Evolutionary conservation across 2,888 invertebrate species (phyloP), one percentile per base, ranked within the genome.

Genomic region (Oeneis ivallda): DNA sequence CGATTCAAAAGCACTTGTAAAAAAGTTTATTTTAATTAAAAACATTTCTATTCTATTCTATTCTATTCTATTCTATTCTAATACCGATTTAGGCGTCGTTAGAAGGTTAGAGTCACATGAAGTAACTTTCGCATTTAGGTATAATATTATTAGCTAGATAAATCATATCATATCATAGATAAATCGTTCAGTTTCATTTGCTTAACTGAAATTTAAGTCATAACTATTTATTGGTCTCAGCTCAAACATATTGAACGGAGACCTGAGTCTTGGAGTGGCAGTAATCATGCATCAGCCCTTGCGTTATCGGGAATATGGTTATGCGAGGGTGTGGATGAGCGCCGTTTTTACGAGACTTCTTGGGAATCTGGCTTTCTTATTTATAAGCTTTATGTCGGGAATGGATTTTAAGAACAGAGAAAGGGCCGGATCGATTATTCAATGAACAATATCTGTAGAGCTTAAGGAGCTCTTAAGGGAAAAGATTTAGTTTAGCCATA

Each of bases 171-270:
- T 39, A 11, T 3, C 39, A 26, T 26, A 26, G 26, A 26, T 26
- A 26, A 26, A 19, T 11, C 5, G 13, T 50, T 50, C 19, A 11
- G 26, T 52, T 32, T 32, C 13, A 52, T 52, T 32, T 10, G 34
- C 53, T 53, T 34, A 37, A n/a, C 52, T 10, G 15, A 53, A 53
- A 57, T 41, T 19, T 7, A n/a, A 43, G 26, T 45, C 41, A 43
- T 57, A 57, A 57, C 57, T 13, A 43, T 54, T 54, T 13, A 43
- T 54, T 54, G 43, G 57, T 41, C 26, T 43, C 57, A 57, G 57
- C 2, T 26, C 2, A 43, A 26, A 43, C 57, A 43, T 57, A 57
- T 57, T 43, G 37, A 39, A 13, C 26, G 9, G 10, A 26, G 57
- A n/a, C n/a, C n/a, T n/a, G n/a, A n/a, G 43, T 57, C n/a, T 57